phyloP scores from a whole-genome alignment of 2,113 vertebrate genomes.

The Ascaphus truei region DNA sequence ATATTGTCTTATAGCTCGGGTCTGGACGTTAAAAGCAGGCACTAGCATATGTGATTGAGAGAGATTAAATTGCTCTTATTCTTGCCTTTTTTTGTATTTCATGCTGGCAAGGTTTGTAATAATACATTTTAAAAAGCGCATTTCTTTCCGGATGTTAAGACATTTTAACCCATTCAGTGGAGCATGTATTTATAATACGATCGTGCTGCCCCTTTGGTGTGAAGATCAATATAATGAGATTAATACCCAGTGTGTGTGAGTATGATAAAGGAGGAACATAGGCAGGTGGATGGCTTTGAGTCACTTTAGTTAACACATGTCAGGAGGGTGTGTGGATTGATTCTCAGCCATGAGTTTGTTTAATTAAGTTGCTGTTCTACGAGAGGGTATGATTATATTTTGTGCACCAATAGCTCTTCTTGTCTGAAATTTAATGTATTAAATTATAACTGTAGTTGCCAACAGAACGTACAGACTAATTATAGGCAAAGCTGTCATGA shows the following conservation, averaged over 20 bases:
- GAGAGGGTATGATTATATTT: neutral
- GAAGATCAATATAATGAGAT: no score
- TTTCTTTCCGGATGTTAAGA: no score
- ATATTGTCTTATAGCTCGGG: slow-evolving; percentile 3
- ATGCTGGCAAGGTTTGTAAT: neutral
- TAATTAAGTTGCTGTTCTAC: neutral
- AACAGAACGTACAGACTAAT: slow-evolving; percentile 19
- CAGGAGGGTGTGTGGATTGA: neutral
- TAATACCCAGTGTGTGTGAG: no score
- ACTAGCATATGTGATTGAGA: neutral
- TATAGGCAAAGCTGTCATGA: neutral
- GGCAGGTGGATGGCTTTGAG: no score
- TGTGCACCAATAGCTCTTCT: neutral
- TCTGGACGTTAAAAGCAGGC: neutral
- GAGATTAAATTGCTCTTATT: neutral
- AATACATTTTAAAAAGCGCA: slow-evolving; percentile 8
- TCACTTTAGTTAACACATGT: no score
- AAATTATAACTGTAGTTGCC: neutral
- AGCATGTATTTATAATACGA: no score
- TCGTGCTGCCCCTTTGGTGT: no score
- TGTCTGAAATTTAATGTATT: neutral
- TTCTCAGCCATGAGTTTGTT: neutral
- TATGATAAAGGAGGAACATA: no score
- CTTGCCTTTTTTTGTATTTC: neutral
- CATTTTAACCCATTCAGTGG: no score